A percentile compares a stretch with the other conserved stretches of the same genome.
Conservation (phyloP, 2,888 invertebrate genomes). For the Andrena flavipes region DNA sequence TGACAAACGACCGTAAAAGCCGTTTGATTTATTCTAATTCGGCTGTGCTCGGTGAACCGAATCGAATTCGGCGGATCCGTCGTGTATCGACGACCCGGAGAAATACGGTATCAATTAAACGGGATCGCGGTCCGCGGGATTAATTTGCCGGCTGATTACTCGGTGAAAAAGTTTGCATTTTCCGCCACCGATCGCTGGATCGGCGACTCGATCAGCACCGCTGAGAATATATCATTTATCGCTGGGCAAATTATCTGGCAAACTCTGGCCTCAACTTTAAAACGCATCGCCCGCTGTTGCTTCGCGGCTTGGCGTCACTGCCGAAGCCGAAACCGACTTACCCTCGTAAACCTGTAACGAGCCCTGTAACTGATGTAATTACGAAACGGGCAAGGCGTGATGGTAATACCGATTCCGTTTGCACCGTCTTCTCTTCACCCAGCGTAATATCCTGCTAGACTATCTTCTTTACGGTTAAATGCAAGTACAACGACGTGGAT, state of each 20-base stretch:
- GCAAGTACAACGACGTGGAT: too few species aligned
- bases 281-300: conserved; percentile 2
- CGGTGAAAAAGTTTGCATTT: background rate
- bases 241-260: background rate
- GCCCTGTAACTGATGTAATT: conserved; percentile 57
- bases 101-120: conserved; percentile 24
- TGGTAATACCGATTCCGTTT: conserved; percentile 39
- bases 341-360: conserved; percentile 45
- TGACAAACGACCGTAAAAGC: background rate
- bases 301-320: conserved; percentile 10
- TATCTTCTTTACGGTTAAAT: too few species aligned
- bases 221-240: conserved; percentile 9
- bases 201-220: conserved; percentile 1
- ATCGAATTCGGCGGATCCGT: background rate
- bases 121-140: background rate
- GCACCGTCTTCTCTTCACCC: background rate
- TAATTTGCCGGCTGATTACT: conserved; percentile 11
- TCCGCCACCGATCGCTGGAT: background rate
- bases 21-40: conserved; percentile 9
- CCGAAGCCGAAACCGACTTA: background rate
- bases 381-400: conserved; percentile 39
- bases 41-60: background rate
- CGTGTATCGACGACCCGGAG: background rate
- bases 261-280: background rate
- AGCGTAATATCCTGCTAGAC: background rate